phyloP scores from a whole-genome alignment of 2,888 invertebrate genomes.

The Junonia oenone region DNA sequence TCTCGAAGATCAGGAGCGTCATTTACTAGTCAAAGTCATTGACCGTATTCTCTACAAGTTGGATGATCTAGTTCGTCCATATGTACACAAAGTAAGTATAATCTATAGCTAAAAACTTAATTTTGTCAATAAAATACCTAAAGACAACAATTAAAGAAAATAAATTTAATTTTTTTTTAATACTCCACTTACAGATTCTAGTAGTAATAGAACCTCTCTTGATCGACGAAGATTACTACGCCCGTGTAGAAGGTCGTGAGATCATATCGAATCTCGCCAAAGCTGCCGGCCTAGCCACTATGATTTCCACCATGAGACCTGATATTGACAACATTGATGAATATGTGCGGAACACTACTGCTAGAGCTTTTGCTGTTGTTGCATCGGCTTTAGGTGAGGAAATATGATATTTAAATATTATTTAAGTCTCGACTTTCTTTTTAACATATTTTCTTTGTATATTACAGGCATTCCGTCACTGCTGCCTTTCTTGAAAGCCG shows the following conservation, averaged over 20 bases:
- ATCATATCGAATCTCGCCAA: conserved; percentile 99
- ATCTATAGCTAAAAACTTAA: neutral
- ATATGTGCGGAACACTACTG: conserved; percentile 99
- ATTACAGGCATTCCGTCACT: conserved; percentile 91
- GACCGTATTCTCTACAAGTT: conserved; percentile 98
- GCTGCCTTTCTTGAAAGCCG: conserved; percentile 98
- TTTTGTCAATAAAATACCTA: neutral
- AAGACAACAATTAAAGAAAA: too few species aligned
- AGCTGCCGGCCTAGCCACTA: conserved; percentile 99
- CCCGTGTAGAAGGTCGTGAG: conserved; percentile 99
- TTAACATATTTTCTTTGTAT: neutral
- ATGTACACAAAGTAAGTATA: conserved; percentile 93
- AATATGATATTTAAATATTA: neutral
- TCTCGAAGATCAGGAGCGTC: conserved; percentile 98
- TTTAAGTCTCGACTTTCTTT: neutral
- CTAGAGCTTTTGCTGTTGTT: conserved; percentile 99
- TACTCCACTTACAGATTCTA: conserved; percentile 83
- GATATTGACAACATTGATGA: conserved; percentile 99
- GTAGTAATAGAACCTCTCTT: conserved; percentile 99
- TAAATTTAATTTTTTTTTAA: conserved; percentile 1
- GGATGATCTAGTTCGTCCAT: conserved; percentile 98
- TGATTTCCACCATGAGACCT: conserved; percentile 99
- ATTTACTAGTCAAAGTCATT: conserved; percentile 98
- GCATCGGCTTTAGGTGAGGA: conserved; percentile 94
- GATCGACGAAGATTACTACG: conserved; percentile 99